These are phyloP conservation scores for Antheraea pernyi DNA, from an alignment of 1,140 invertebrate species.

Conservation along the genomic window DNA sequence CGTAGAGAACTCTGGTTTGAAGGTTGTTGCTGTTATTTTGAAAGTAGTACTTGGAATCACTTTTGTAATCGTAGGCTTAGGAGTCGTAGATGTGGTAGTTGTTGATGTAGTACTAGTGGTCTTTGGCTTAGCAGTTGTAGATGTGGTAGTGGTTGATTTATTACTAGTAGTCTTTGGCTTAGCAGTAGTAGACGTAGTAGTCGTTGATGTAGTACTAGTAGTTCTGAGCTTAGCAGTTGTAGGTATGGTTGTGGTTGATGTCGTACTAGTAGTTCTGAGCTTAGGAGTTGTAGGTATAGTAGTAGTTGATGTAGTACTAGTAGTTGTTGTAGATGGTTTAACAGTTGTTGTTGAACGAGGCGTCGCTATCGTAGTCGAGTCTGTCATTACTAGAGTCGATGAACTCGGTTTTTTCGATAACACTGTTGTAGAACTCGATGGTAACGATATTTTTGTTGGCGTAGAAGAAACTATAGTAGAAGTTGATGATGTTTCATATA, in stretches of 20 bases:
- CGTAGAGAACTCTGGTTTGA: conserved; percentile 26
- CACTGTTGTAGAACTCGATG: conserved; percentile 11
- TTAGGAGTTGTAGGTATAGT: conserved; percentile 32
- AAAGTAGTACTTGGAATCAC: conserved; percentile 30
- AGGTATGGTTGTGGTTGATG: conserved; percentile 33
- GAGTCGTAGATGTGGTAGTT: conserved; percentile 30
- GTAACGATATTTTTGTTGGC: conserved; percentile 11
- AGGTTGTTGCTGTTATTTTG: conserved; percentile 24
- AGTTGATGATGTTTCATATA: conserved; percentile 14
- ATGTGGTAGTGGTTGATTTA: conserved; percentile 33
- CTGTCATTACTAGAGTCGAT: conserved; percentile 9
- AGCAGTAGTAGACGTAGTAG: conserved; percentile 36
- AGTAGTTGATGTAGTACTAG: conserved; percentile 1
- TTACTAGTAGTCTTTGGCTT: conserved; percentile 21
- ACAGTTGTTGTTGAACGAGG: conserved; percentile 17
- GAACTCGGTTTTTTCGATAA: conserved; percentile 17
- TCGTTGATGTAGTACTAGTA: conserved; percentile 26
- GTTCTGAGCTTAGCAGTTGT: conserved; percentile 23
- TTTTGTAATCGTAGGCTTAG: conserved; percentile 22
- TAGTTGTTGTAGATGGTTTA: conserved; percentile 19
- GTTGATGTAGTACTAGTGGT: conserved; percentile 26
- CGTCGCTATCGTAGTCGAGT: conserved; percentile 18
- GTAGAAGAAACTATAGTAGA: conserved; percentile 5
- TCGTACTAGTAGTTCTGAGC: conserved; percentile 21
- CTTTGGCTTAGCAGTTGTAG: conserved; percentile 27